Percentiles rank a stretch among this genome's conserved stretches.
Conservation (phyloP, 2,113 vertebrate genomes). For the Nothoprocta pentlandii region DNA sequence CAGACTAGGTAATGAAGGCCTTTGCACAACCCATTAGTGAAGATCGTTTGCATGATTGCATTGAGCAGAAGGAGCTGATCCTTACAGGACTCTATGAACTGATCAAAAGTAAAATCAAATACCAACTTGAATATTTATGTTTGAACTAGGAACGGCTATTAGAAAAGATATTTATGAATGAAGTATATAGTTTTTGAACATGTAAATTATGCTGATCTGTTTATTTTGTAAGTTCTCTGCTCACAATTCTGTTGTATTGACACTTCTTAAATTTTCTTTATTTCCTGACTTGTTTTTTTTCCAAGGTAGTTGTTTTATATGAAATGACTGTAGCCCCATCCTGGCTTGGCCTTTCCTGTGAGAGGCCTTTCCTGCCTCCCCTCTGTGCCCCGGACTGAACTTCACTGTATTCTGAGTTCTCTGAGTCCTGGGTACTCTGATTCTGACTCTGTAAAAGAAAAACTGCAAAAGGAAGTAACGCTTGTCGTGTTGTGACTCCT, state of each 20-base stretch:
- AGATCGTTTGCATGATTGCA: constrained; percentile 55
- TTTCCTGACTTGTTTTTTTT: constrained; percentile 22
- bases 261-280: constrained; percentile 34
- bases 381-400: background rate
- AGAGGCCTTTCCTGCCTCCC: background rate
- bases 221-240: constrained; percentile 65
- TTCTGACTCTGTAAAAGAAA: background rate
- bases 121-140: constrained; percentile 85
- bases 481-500: background rate
- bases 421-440: background rate
- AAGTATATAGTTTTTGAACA: constrained; percentile 76
- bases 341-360: background rate
- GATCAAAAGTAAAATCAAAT: constrained; percentile 68
- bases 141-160: constrained; percentile 67
- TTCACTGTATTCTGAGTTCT: background rate
- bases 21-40: constrained; percentile 54
- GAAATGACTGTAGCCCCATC: background rate
- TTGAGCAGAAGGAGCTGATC: constrained; percentile 71
- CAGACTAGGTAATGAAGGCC: constrained; percentile 89
- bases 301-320: constrained; percentile 37
- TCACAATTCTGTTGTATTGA: constrained; percentile 42
- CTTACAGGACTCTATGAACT: constrained; percentile 77
- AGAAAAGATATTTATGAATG: constrained; percentile 81
- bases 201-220: constrained; percentile 78
- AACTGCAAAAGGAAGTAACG: background rate